Base-by-base conservation (phyloP, 2,797 vertebrate species). In the Mionectes olivaceus region DNA sequence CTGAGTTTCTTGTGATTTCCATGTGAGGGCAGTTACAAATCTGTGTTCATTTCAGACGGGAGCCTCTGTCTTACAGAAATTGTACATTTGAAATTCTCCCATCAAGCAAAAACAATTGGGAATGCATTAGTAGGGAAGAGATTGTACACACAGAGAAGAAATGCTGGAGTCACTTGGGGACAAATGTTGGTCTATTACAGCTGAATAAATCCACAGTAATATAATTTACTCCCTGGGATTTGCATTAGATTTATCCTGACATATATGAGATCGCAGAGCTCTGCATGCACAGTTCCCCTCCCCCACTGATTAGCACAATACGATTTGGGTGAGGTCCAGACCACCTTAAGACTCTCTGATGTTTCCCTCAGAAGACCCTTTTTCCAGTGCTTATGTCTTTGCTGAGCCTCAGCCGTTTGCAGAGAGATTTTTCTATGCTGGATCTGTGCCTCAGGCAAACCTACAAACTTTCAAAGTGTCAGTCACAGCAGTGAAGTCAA, bases 401-500 rank as follows among this genome's bases (percentile, higher is more conserved):
- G 79, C 74, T 55, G 83, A 89, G 84, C 61, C 70, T 94, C 87
- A 95, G 30, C 61, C 12, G 1, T 83, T 90, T 90, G 56, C 55
- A 93, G 47, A 60, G 77, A 88, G 85, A 79, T 91, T 94, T 92
- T 86, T 91, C 65, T 88, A 0, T 82, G 74, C 77, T 94, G 93
- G 59, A 73, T 91, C 61, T 35, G 37, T 93, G 94, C 95, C 91
- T 95, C 87, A 82, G 95, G 95, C 91, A 94, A 93, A 93, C 86
- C 83, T 78, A 89, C 94, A 96, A 93, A 96, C 82, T 96, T 90
- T n/a, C 13, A 25, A 65, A 87, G 94, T 84, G 89, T 88, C 92
- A 96, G 94, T 88, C 95, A 94, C 94, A 96, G 89, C 95, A 96
- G 79, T 25, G 61, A 94, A 93, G 78, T 91, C 92, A 86, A 14